Evolutionary conservation across 92 coral and sea anemone genomes (phyloP).

Genomic region (Paramuricea clavata): DNA sequence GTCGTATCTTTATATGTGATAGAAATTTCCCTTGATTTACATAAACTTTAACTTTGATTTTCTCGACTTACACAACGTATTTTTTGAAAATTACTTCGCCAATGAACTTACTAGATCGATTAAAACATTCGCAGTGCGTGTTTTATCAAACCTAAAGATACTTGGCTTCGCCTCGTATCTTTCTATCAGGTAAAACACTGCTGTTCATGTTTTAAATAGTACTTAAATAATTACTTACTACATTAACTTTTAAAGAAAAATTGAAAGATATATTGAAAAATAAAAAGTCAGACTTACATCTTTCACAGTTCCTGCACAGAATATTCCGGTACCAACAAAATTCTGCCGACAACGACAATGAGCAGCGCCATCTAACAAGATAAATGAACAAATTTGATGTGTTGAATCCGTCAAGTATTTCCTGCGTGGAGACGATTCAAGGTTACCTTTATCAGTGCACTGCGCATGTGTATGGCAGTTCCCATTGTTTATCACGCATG

Average conservation of each 20-base stretch:
- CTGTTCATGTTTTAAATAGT: not conserved
- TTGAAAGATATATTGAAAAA: not conserved
- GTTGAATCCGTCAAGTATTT: not conserved
- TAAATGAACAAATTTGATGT: too few species aligned
- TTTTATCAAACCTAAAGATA: too few species aligned
- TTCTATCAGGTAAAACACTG: too few species aligned
- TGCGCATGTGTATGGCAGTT: conserved; percentile 76
- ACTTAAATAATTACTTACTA: too few species aligned
- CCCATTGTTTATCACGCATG: conserved; percentile 79
- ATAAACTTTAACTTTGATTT: too few species aligned
- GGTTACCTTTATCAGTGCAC: conserved; percentile 76
- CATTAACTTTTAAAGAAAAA: not conserved
- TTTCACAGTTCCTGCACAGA: not conserved
- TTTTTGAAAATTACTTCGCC: too few species aligned
- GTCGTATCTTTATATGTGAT: too few species aligned
- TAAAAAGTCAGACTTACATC: not conserved
- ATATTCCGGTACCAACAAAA: not conserved
- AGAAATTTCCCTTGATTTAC: too few species aligned
- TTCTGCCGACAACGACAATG: not conserved
- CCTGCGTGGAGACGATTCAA: not conserved
- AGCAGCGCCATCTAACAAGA: not conserved
- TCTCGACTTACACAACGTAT: too few species aligned
- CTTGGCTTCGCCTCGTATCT: too few species aligned
- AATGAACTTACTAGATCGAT: too few species aligned
- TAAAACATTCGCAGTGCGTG: too few species aligned